Evolutionary conservation across 2,888 invertebrate genomes (phyloP).

Genomic region (Coremacera marginata): DNA sequence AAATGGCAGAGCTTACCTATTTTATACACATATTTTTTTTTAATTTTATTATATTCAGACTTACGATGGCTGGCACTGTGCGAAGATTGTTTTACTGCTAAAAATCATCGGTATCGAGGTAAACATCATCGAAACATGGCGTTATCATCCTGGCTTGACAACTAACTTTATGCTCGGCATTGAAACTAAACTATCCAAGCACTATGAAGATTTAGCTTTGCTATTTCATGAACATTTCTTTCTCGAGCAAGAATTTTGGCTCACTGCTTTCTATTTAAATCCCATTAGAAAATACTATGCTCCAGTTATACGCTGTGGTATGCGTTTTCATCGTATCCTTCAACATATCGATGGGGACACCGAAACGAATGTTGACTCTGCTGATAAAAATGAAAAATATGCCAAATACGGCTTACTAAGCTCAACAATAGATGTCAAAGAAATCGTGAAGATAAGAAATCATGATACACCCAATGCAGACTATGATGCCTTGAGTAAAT

Average conservation of each 20-base stretch:
- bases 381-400: constrained; percentile 21
- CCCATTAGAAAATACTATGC: constrained; percentile 57
- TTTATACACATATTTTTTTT: not conserved
- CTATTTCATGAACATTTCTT: constrained; percentile 60
- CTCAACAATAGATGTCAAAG: constrained; percentile 65
- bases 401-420: constrained; percentile 63
- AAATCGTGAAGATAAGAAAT: constrained; percentile 60
- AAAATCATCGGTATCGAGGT: constrained; percentile 62
- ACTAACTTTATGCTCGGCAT: constrained; percentile 61
- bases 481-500: constrained; percentile 58
- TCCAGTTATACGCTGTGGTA: constrained; percentile 59
- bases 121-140: constrained; percentile 63
- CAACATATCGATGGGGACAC: constrained; percentile 25
- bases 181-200: constrained; percentile 58
- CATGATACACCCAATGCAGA: constrained; percentile 57
- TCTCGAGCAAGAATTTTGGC: constrained; percentile 65
- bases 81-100: constrained; percentile 61
- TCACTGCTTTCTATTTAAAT: constrained; percentile 64
- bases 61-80: constrained; percentile 63
- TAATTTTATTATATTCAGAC: constrained; percentile 48
- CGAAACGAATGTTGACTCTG: constrained; percentile 3
- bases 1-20: no score
- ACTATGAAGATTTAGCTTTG: constrained; percentile 61
- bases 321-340: constrained; percentile 56
- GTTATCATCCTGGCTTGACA: constrained; percentile 63